Conservation (phyloP, 2,797 vertebrate genomes). For the Sylvilagus floridanus region DNA sequence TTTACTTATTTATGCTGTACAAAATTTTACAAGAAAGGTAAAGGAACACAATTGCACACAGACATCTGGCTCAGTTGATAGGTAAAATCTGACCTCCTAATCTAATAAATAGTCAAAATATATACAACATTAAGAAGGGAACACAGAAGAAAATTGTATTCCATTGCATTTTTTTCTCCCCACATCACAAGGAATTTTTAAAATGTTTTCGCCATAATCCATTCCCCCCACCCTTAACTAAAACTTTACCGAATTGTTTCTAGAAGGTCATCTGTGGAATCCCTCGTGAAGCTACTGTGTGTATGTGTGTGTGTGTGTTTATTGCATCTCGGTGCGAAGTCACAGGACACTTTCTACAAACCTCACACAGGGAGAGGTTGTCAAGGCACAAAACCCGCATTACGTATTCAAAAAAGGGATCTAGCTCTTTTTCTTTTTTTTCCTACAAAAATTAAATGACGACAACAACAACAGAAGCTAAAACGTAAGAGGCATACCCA, state of each 20-base stretch:
- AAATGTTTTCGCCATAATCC: constrained; percentile 77
- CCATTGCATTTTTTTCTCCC: neutral
- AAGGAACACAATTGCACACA: constrained; percentile 88
- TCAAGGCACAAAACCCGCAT: constrained; percentile 84
- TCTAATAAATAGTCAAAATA: constrained; percentile 90
- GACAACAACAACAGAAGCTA: neutral
- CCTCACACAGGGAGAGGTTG: constrained; percentile 69
- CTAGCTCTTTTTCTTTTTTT: constrained; percentile 3
- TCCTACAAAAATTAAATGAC: constrained; percentile 16
- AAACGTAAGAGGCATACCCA: constrained; percentile 51
- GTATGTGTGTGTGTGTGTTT: constrained; percentile 14
- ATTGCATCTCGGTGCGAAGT: constrained; percentile 73
- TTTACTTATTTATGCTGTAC: constrained; percentile 85
- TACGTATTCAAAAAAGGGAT: constrained; percentile 63
- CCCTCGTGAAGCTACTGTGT: constrained; percentile 2
- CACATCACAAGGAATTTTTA: constrained; percentile 16
- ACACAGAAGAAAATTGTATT: constrained; percentile 20
- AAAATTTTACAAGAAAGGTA: constrained; percentile 87
- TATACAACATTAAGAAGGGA: constrained; percentile 84
- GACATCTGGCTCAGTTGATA: constrained; percentile 90
- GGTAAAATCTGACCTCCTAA: constrained; percentile 83
- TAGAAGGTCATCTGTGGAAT: constrained; percentile 58
- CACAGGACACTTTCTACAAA: constrained; percentile 75
- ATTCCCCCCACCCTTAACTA: constrained; percentile 55
- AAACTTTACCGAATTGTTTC: constrained; percentile 76